Evolutionary conservation across 2,113 vertebrate species (phyloP).

Genomic region (Abramis brama): DNA sequence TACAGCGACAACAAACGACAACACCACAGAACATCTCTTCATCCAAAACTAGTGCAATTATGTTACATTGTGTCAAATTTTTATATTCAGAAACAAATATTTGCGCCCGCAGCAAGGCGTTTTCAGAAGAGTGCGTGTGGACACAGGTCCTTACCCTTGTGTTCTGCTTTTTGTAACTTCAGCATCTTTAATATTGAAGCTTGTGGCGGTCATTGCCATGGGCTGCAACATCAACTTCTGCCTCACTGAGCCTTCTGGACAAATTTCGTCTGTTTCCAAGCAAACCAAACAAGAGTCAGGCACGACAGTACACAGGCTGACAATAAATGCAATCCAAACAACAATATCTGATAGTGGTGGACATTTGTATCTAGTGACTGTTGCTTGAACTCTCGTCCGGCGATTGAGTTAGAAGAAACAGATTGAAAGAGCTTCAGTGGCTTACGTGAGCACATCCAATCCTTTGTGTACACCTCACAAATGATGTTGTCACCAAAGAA

Average conservation of each 20-base stretch:
- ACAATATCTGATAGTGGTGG: constrained; percentile 1
- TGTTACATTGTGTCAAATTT: no score
- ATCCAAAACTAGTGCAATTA: no score
- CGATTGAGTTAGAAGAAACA: constrained; percentile 29
- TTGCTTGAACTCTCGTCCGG: constrained; percentile 26
- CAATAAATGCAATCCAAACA: constrained; percentile 4
- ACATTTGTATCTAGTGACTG: constrained; percentile 23
- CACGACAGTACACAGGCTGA: constrained; percentile 13
- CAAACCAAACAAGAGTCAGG: constrained; percentile 30
- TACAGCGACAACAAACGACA: no score
- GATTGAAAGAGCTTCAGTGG: constrained; percentile 38
- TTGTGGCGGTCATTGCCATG: neutral
- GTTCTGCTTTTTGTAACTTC: neutral
- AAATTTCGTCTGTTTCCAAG: constrained; percentile 4
- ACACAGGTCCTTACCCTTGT: neutral
- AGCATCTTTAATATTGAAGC: neutral
- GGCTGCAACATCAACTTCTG: neutral
- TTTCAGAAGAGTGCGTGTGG: no score
- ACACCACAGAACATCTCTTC: no score
- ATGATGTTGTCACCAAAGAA: constrained; percentile 46
- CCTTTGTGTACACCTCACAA: constrained; percentile 49
- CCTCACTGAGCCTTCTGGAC: neutral
- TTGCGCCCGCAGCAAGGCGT: no score
- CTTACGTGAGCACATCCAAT: constrained; percentile 23
- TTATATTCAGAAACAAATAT: no score